Percentiles rank a stretch among this genome's conserved stretches.
Evolutionary conservation across 2,797 vertebrate species (phyloP).

Genomic region (Paratrypauchen microcephalus): DNA sequence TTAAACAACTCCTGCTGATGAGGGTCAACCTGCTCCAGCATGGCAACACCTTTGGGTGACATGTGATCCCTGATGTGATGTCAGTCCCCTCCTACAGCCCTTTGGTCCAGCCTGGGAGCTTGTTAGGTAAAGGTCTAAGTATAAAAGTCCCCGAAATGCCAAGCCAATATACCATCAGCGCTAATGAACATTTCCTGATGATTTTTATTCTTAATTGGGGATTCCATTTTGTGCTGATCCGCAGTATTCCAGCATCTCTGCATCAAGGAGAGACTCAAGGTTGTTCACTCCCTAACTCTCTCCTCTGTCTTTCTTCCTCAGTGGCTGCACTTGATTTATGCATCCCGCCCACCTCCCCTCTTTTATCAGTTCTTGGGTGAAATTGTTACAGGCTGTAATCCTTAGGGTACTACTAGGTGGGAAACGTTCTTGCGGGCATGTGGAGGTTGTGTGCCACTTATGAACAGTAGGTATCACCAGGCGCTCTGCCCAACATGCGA

Average conservation of each 20-base stretch:
- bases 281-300: constrained; percentile 49
- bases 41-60: constrained; percentile 52
- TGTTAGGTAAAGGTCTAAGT: constrained; percentile 57
- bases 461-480: constrained; percentile 32
- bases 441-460: constrained; percentile 24
- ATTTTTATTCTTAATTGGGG: constrained; percentile 58
- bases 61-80: constrained; percentile 48
- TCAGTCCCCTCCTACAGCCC: constrained; percentile 26
- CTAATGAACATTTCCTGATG: constrained; percentile 63
- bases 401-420: constrained; percentile 49
- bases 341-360: constrained; percentile 36
- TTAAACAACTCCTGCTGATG: constrained; percentile 37
- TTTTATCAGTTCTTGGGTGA: constrained; percentile 53
- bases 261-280: constrained; percentile 68
- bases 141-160: constrained; percentile 59
- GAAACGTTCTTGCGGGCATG: constrained; percentile 35
- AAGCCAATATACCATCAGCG: constrained; percentile 48
- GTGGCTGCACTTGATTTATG: constrained; percentile 55
- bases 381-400: constrained; percentile 66
- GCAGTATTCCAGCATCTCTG: constrained; percentile 58
- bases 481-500: constrained; percentile 44
- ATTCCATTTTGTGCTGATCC: constrained; percentile 57
- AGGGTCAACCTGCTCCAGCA: constrained; percentile 37
- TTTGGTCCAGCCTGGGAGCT: constrained; percentile 43
- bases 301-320: constrained; percentile 26